These are phyloP conservation scores for Triplophysa yarkandensis DNA, from an alignment of 2,797 vertebrate species.

Conservation along the genomic window DNA sequence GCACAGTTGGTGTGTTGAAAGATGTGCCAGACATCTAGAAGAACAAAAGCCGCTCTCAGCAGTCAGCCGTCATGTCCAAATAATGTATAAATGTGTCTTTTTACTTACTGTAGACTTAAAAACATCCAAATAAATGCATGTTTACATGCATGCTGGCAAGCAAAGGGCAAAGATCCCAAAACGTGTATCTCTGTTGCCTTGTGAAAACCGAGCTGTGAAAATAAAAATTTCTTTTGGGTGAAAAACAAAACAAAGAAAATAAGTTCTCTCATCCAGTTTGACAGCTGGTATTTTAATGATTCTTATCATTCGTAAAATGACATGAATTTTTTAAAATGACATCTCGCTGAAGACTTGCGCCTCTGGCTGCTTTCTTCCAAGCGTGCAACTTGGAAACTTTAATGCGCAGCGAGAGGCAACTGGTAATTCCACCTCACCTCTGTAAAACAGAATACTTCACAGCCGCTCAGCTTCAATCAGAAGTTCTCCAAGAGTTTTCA, in stretches of 20 bases:
- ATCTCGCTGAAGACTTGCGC: slow-evolving; percentile 36
- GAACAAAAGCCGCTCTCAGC: slow-evolving; percentile 25
- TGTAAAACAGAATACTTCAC: slow-evolving; percentile 45
- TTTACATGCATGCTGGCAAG: slow-evolving; percentile 43
- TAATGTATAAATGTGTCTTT: not conserved
- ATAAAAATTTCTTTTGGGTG: no score
- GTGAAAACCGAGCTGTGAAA: slow-evolving; percentile 52
- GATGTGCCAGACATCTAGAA: slow-evolving; percentile 1
- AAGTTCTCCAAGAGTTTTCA: slow-evolving; percentile 31
- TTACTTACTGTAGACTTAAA: slow-evolving; percentile 5
- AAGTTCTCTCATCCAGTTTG: slow-evolving; percentile 40
- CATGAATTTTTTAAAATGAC: slow-evolving; percentile 54
- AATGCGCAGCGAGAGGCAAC: slow-evolving; percentile 25
- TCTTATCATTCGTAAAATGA: slow-evolving; percentile 55
- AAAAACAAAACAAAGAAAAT: not conserved
- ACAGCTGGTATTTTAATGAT: slow-evolving; percentile 61
- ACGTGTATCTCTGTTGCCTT: slow-evolving; percentile 48
- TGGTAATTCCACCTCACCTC: slow-evolving; percentile 38
- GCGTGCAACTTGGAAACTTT: slow-evolving; percentile 44
- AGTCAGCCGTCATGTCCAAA: slow-evolving; percentile 2
- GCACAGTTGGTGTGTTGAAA: slow-evolving; percentile 19
- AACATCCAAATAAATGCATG: slow-evolving; percentile 2
- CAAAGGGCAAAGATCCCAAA: slow-evolving; percentile 46
- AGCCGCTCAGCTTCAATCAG: slow-evolving; percentile 37
- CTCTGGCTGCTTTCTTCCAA: slow-evolving; percentile 49